Base-by-base conservation (phyloP, 2,113 vertebrate genomes). In the Ceyx melanurus region DNA sequence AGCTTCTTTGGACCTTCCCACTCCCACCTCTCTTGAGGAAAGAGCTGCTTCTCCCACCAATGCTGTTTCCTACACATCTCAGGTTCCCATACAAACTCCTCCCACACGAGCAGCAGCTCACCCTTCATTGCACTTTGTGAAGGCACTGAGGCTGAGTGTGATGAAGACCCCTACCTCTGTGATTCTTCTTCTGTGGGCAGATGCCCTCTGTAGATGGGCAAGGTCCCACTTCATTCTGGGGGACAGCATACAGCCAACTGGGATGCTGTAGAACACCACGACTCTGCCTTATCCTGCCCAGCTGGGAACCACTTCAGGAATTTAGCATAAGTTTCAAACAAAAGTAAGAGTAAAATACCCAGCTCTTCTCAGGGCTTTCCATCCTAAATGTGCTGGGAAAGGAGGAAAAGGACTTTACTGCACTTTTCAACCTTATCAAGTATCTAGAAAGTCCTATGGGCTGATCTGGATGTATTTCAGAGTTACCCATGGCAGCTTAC, bases 381-480 rank as follows among this genome's bases (percentile, higher is more conserved):
- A 78, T 5, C 43, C 53, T 6, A 58, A 29, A 40, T 45, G 66
- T 15, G 54, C 26, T 67, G 62, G 35, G 40, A 83, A 81, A 83
- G 37, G n/a, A 86, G 33, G 20, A 87, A 62, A 65, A 68, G 31
- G 62, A 82, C 58, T 93, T 83, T 9, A 60, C n/a, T 48, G 61
- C 56, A 61, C 56, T 88, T 83, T 15, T 37, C 4, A 42, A 88
- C 37, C 18, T 56, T 65, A 75, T n/a, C 29, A 23, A 53, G 37
- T 37, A 50, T 62, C 58, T 66, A 76, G 58, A 89, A 88, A 72
- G 72, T 3, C 50, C 2, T 0, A 4, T 0, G 0, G 0, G 58
- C 40, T 80, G 60, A 62, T 67, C 33, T 43, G 78, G 62, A 56
- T 68, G n/a, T 4, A 29, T 80, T 90, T 85, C 80, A 90, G 0